phyloP scores from a whole-genome alignment of 2,888 invertebrate species.

The Amphipyra tragopoginis region DNA sequence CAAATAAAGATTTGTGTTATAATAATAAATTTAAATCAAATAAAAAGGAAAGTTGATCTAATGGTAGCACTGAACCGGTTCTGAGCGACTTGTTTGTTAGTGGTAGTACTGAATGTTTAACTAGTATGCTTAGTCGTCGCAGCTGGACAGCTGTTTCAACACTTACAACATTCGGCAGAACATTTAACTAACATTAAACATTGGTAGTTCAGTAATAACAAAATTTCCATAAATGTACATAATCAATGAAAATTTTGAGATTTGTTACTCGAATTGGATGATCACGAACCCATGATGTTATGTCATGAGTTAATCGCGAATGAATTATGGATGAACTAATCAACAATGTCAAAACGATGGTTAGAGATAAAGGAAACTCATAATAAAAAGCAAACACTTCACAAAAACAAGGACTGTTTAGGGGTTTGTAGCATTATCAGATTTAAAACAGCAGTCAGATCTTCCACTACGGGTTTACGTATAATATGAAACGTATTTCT shows the following conservation, averaged over 20 bases:
- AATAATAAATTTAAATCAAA: slow-evolving; percentile 32
- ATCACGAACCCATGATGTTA: background rate
- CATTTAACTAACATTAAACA: slow-evolving; percentile 31
- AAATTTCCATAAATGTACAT: background rate
- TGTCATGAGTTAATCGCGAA: no score
- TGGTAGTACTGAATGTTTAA: slow-evolving; percentile 13
- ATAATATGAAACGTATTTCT: background rate
- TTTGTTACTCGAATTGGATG: background rate
- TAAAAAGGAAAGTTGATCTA: slow-evolving; percentile 67
- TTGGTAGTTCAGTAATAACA: slow-evolving; percentile 6
- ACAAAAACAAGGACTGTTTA: background rate
- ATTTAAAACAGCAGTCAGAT: background rate
- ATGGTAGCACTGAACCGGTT: slow-evolving; percentile 54
- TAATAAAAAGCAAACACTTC: background rate
- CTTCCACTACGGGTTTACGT: background rate
- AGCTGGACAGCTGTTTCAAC: slow-evolving; percentile 41
- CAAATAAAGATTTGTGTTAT: slow-evolving; percentile 55
- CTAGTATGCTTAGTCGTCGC: slow-evolving; percentile 16
- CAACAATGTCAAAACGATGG: background rate
- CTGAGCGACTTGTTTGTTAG: slow-evolving; percentile 20
- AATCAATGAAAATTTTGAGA: no score
- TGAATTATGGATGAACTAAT: no score
- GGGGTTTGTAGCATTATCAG: background rate
- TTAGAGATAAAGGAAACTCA: background rate
- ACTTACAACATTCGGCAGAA: slow-evolving; percentile 11